Conservation (phyloP, 2,888 invertebrate species). For the Cremastinae sp. region DNA sequence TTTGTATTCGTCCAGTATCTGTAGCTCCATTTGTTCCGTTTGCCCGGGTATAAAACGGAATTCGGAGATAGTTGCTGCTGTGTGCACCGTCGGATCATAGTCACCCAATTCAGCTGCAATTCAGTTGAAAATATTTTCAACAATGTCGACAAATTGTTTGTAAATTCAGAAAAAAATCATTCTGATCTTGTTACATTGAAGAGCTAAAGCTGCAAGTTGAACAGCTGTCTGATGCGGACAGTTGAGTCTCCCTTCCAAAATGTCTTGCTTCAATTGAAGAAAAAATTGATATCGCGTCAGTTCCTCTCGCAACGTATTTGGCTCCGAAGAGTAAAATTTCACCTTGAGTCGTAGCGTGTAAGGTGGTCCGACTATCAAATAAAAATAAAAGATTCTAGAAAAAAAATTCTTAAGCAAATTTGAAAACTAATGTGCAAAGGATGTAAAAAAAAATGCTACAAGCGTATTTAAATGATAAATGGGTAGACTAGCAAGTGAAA, state of each 20-base stretch:
- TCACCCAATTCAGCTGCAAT: slow-evolving; percentile 96
- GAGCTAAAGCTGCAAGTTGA: slow-evolving; percentile 93
- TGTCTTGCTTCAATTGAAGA: slow-evolving; percentile 97
- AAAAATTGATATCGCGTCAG: slow-evolving; percentile 99
- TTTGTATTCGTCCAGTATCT: slow-evolving; percentile 95
- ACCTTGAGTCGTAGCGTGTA: slow-evolving; percentile 97
- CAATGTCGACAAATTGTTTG: background rate
- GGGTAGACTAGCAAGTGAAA: slow-evolving; percentile 21
- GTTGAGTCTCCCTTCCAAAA: slow-evolving; percentile 93
- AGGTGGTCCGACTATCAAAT: slow-evolving; percentile 92
- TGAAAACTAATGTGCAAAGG: background rate
- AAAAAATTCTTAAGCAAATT: background rate
- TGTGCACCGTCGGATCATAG: slow-evolving; percentile 94
- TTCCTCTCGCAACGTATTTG: slow-evolving; percentile 97
- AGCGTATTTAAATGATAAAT: slow-evolving; percentile 10
- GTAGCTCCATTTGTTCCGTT: slow-evolving; percentile 97
- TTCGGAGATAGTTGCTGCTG: slow-evolving; percentile 98
- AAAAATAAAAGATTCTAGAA: background rate
- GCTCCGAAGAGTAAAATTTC: slow-evolving; percentile 99
- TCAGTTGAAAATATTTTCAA: background rate
- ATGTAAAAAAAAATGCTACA: slow-evolving; percentile 12
- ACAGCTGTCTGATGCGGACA: slow-evolving; percentile 93
- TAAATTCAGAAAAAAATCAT: background rate
- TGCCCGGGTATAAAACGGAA: slow-evolving; percentile 98
- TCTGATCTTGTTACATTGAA: slow-evolving; percentile 89